Percentiles rank a stretch among this genome's conserved stretches.
Conservation (phyloP, 2,797 vertebrate genomes). For the Danio jaintianensis region DNA sequence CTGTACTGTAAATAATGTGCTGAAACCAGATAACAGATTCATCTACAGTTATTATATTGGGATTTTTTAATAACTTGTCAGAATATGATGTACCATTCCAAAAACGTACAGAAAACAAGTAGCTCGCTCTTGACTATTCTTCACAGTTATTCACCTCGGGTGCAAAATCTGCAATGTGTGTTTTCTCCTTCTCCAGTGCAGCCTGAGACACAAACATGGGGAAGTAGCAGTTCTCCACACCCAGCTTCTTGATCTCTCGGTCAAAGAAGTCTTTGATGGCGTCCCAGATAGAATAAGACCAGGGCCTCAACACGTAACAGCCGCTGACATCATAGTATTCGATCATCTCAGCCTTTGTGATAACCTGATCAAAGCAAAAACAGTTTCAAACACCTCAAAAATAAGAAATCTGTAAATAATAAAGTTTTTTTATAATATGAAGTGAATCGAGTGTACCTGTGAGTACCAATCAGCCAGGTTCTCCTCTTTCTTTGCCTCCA, state of each 20-base stretch:
- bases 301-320: conserved; percentile 96
- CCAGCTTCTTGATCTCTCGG: conserved; percentile 91
- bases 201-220: conserved; percentile 98
- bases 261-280: conserved; percentile 94
- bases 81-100: no score
- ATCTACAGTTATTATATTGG: no score
- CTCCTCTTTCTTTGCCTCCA: conserved; percentile 97
- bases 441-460: conserved; percentile 77
- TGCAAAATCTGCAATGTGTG: conserved; percentile 93
- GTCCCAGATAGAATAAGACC: conserved; percentile 95
- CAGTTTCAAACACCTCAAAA: no score
- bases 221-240: conserved; percentile 99
- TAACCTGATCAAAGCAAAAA: conserved; percentile 82
- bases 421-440: not conserved
- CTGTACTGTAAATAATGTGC: no score
- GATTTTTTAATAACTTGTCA: no score
- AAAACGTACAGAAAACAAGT: no score
- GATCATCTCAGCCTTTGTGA: conserved; percentile 98
- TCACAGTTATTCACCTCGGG: conserved; percentile 86
- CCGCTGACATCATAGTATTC: conserved; percentile 98
- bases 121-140: not conserved
- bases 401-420: not conserved
- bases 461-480: conserved; percentile 97
- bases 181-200: conserved; percentile 94
- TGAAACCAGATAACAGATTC: no score